Conservation (phyloP, 2,888 invertebrate species). For the Dasysyrphus tricinctus region DNA sequence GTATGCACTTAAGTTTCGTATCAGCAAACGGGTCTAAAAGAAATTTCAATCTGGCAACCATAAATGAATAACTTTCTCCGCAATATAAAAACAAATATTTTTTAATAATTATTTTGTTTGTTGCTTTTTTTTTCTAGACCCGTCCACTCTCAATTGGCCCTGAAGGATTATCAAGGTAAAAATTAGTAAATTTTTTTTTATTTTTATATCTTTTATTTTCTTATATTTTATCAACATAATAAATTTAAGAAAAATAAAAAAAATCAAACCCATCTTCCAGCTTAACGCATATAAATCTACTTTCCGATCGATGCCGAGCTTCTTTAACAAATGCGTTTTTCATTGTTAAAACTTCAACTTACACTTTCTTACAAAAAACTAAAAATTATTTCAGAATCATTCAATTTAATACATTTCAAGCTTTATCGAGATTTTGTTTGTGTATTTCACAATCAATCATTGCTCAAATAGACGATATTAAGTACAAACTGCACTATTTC, state of each 20-base stretch:
- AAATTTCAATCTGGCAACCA: no score
- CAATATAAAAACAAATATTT: no score
- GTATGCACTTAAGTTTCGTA: no score
- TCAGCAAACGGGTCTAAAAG: no score
- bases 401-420: conserved; percentile 1
- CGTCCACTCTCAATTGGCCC: conserved; percentile 83
- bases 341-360: conserved; percentile 60
- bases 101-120: background rate
- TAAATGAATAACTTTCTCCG: no score
- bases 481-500: background rate
- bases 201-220: background rate
- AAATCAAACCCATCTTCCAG: conserved; percentile 50
- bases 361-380: conserved; percentile 33
- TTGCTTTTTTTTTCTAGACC: conserved; percentile 78
- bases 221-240: background rate
- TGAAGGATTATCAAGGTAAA: conserved; percentile 83
- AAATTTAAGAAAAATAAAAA: conserved; percentile 27
- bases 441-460: background rate
- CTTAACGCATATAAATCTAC: conserved; percentile 35
- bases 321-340: conserved; percentile 61
- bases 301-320: conserved; percentile 35
- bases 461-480: background rate
- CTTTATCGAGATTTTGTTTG: background rate
- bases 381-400: conserved; percentile 11
- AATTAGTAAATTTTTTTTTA: background rate